These are phyloP conservation scores for Alces alces DNA, from an alignment of 2,113 vertebrate species.

Conservation along the genomic window DNA sequence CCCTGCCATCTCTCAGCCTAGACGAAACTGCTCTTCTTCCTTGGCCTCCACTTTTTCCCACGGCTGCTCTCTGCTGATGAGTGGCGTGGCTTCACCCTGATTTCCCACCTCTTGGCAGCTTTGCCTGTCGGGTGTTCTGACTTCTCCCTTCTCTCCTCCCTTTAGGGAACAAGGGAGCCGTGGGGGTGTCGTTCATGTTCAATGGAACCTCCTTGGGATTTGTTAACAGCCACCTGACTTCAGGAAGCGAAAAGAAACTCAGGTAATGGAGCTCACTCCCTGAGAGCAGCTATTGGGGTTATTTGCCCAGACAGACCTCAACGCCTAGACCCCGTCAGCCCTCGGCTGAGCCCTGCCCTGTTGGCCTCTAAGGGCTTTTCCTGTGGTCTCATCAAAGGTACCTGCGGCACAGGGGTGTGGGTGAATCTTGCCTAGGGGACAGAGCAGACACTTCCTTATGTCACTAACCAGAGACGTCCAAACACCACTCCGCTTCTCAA, in stretches of 20 bases:
- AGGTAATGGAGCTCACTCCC: constrained; percentile 80
- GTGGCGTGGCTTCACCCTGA: fast-evolving
- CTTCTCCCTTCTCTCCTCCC: constrained; percentile 33
- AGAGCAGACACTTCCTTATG: neutral
- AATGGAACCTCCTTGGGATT: constrained; percentile 97
- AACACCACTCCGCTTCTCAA: neutral
- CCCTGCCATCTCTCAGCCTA: fast-evolving
- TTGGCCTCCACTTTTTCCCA: neutral
- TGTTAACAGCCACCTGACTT: constrained; percentile 98
- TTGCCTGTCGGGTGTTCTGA: constrained; percentile 8
- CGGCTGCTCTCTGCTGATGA: neutral
- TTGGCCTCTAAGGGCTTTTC: neutral
- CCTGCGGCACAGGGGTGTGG: fast-evolving
- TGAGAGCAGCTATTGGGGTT: fast-evolving
- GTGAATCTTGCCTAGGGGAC: neutral
- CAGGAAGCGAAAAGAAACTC: constrained; percentile 97
- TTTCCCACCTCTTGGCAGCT: neutral
- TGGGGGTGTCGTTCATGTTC: constrained; percentile 98
- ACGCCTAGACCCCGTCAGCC: neutral
- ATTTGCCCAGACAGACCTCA: neutral
- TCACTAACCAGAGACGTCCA: neutral
- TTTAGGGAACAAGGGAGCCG: constrained; percentile 95
- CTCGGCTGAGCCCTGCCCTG: neutral
- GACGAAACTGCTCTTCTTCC: neutral
- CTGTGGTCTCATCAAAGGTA: neutral